Base-by-base conservation (phyloP, 2,113 vertebrate species). In the Prinia subflava region DNA sequence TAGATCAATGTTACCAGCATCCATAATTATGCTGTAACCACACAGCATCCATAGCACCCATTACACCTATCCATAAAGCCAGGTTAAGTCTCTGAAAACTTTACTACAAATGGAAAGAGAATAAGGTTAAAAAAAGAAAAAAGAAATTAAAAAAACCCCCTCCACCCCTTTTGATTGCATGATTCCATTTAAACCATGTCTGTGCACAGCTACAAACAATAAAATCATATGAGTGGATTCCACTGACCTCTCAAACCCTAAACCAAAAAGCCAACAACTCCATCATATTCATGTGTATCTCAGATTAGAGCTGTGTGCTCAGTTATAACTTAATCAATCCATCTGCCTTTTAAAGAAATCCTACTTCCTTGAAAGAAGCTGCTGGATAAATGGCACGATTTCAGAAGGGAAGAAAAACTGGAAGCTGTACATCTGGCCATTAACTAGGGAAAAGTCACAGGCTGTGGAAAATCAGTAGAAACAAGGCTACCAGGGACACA, bases 101-200 rank as follows among this genome's bases (percentile, higher is more conserved):
- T 73, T 6, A 81, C 16, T 53, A 49, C 56, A 53, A 78, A 78
- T 7, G 4, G 23, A 53, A 87, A 89, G 42, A 74, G 41, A 76
- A 62, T 16, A 1, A 47, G 27, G 41, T 16, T 8, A 30, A 84
- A 50, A 55, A 37, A 28, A 15, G 8, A 35, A 3, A 8, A 2
- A 4, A 2, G 6, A 37, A 35, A 2, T 3, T 1, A 6, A 41
- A 35, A 27, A 37, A 67, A 27, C 0, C 1, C 6, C 15, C 20
- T 44, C 64, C 39, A 39, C 39, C 39, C 39, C 11, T 39, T 39
- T 44, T 18, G 13, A 68, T 33, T 80, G 10, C 16, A 78, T 15
- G 13, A 68, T 30, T 80, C 12, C 15, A 78, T 15, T 17, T 64
- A 73, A 68, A 65, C 12, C 2, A 25, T 1, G 3, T 23, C 62